These are phyloP conservation scores for Panzeria rudis DNA, from an alignment of 2,888 invertebrate species.

Conservation along the genomic window DNA sequence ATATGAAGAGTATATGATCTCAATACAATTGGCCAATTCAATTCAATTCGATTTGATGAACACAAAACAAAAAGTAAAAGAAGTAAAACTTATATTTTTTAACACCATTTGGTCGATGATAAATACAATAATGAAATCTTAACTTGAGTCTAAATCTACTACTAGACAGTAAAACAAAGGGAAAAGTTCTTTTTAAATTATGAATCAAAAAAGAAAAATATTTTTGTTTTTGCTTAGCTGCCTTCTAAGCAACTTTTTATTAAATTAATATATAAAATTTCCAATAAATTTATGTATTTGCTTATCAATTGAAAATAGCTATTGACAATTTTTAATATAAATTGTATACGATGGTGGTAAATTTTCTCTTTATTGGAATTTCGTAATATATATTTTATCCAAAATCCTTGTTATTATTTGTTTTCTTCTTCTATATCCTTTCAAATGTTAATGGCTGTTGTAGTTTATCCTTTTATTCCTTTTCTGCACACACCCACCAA, in stretches of 20 bases:
- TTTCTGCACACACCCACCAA: slow-evolving; percentile 17
- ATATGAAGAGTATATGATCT: slow-evolving; percentile 59
- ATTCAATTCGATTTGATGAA: slow-evolving; percentile 65
- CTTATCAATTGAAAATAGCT: slow-evolving; percentile 43
- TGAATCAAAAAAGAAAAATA: not conserved
- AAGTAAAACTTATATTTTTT: slow-evolving; percentile 55
- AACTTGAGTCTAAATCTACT: slow-evolving; percentile 27
- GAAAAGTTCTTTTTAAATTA: slow-evolving; percentile 18
- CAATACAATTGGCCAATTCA: slow-evolving; percentile 58
- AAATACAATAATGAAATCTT: slow-evolving; percentile 56
- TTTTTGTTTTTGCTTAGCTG: not conserved
- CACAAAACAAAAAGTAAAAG: slow-evolving; percentile 25
- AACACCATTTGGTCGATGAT: slow-evolving; percentile 65
- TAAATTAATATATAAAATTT: slow-evolving; percentile 33
- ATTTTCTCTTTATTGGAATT: slow-evolving; percentile 22
- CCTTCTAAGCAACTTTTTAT: not conserved
- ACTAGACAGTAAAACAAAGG: not conserved
- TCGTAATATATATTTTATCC: slow-evolving; percentile 17
- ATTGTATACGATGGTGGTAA: not conserved
- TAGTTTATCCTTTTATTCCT: slow-evolving; percentile 53
- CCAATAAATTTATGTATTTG: slow-evolving; percentile 32
- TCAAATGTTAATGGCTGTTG: slow-evolving; percentile 62
- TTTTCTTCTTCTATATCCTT: slow-evolving; percentile 49
- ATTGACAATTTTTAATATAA: slow-evolving; percentile 23
- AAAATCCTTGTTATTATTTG: slow-evolving; percentile 29